Evolutionary conservation across 2,797 vertebrate genomes (phyloP), one percentile per base, ranked within the genome.

Genomic region (Eremophila alpestris): DNA sequence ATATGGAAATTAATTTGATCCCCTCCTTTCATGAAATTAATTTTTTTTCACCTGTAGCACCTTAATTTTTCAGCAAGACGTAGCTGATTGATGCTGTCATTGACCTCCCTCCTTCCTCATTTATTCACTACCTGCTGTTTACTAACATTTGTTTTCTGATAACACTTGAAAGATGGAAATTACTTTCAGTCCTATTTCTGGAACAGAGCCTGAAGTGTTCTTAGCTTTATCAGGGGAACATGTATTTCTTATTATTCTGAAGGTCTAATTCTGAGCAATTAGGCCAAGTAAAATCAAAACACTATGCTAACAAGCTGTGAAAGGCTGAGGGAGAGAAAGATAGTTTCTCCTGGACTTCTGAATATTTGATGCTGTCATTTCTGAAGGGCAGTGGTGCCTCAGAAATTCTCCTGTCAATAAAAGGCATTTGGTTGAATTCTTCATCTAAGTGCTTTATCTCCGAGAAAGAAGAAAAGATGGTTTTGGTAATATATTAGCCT

Each of bases 231-330:
- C 70, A 74, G 71, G 70, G 64, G 21, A 96, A 68, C 10, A 58
- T 38, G 22, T 75, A 82, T 93, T 95, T 84, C 40, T 94, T 86
- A 87, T 81, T 93, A 83, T 76, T 91, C 76, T 27, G 48, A 96
- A 96, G n/a, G n/a, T 85, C 32, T 93, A 87, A 93, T 86, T 95
- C 46, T 95, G 87, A 93, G 74, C 73, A 90, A 79, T 95, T 97
- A 90, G 63, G 11, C 46, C 87, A 95, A 89, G 16, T 80, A 83
- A 82, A 96, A 77, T 40, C n/a, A 94, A 93, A 95, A 90, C 62
- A 89, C 18, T 82, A 58, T 73, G 17, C 20, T 93, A 73, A 41
- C 14, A 77, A 95, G 48, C 4, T 84, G 29, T 68, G 48, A 86
- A 77, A 87, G 43, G 22, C 18, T 90, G 54, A 20, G 40, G 34